phyloP scores from a whole-genome alignment of 1,140 invertebrate species.

The Psilanteris sp. region DNA sequence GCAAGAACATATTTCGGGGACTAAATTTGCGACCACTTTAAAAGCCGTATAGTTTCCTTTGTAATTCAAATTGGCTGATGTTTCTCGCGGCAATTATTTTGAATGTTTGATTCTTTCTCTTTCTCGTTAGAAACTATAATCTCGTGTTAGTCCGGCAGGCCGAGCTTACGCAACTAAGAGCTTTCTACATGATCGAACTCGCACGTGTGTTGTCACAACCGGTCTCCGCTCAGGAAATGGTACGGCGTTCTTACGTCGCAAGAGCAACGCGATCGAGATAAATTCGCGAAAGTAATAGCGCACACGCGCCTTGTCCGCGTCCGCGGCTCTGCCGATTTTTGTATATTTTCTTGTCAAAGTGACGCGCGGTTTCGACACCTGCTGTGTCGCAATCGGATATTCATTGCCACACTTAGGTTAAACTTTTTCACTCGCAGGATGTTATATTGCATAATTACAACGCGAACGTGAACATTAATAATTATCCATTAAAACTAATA shows the following conservation, averaged over 20 bases:
- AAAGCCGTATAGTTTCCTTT: too few species aligned
- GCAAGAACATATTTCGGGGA: too few species aligned
- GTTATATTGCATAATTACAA: background rate
- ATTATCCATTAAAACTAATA: too few species aligned
- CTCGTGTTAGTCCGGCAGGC: constrained; percentile 59
- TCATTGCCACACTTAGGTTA: constrained; percentile 24
- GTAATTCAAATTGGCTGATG: too few species aligned
- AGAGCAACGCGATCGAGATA: constrained; percentile 59
- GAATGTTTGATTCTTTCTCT: constrained; percentile 43
- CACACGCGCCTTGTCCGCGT: constrained; percentile 17
- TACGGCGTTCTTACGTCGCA: constrained; percentile 45
- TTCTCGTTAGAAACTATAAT: constrained; percentile 61
- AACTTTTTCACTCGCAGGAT: background rate
- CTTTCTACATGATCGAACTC: constrained; percentile 69
- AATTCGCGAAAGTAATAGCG: constrained; percentile 68
- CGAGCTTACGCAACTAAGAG: constrained; percentile 69
- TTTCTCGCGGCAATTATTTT: too few species aligned
- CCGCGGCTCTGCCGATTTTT: constrained; percentile 53
- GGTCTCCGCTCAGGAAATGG: constrained; percentile 62
- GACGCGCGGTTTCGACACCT: constrained; percentile 46
- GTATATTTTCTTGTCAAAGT: constrained; percentile 22
- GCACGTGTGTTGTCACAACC: constrained; percentile 61
- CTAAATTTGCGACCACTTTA: too few species aligned
- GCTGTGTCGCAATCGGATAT: constrained; percentile 40
- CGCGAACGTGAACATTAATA: too few species aligned